These are phyloP conservation scores for Spodoptera frugiperda DNA, from an alignment of 1,140 invertebrate genomes.

Conservation along the genomic window DNA sequence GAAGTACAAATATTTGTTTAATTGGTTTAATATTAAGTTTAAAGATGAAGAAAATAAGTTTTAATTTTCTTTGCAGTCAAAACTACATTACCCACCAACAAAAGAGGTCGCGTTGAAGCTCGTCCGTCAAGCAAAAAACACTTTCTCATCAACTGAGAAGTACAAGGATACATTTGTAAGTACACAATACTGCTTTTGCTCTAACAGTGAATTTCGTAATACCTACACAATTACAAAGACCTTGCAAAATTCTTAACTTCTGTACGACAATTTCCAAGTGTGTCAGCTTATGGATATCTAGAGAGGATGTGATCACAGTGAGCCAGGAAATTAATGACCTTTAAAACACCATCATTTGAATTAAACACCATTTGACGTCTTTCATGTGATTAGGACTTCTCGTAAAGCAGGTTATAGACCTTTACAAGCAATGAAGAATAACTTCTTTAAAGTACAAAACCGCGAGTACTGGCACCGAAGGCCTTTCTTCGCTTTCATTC, in stretches of 20 bases:
- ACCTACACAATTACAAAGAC: too few species aligned
- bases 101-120: constrained; percentile 65
- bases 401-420: too few species aligned
- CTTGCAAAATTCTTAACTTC: not conserved
- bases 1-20: too few species aligned
- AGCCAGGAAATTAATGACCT: not conserved
- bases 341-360: too few species aligned
- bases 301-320: not conserved
- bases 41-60: too few species aligned
- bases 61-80: constrained; percentile 66
- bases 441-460: constrained; percentile 3
- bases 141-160: constrained; percentile 36
- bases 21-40: too few species aligned
- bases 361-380: too few species aligned
- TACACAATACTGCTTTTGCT: constrained; percentile 48
- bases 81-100: constrained; percentile 61
- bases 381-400: too few species aligned
- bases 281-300: too few species aligned
- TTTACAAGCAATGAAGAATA: not conserved
- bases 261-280: not conserved
- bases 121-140: constrained; percentile 43
- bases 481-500: constrained; percentile 76
- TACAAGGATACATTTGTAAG: constrained; percentile 80
- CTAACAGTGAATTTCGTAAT: not conserved
- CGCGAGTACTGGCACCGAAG: constrained; percentile 33